phyloP scores from a whole-genome alignment of 2,113 vertebrate genomes.

The Grus americana region DNA sequence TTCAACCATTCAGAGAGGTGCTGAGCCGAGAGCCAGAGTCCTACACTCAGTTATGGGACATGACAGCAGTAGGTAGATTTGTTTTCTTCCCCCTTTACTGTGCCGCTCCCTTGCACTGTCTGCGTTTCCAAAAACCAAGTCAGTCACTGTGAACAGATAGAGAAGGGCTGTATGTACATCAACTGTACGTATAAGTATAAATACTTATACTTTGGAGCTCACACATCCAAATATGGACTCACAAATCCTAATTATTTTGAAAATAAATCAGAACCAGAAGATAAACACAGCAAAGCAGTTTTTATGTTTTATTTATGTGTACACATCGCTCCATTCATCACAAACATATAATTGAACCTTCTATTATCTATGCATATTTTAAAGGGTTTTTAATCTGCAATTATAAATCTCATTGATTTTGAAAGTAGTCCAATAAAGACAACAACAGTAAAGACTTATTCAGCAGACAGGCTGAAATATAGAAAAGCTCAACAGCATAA shows the following conservation, averaged over 20 bases:
- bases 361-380: slow-evolving; percentile 39
- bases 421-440: slow-evolving; percentile 12
- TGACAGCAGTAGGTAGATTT: fast-evolving
- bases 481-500: neutral
- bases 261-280: slow-evolving; percentile 19
- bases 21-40: neutral
- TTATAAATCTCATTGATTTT: slow-evolving; percentile 53
- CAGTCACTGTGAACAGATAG: neutral
- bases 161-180: fast-evolving
- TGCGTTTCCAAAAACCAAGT: neutral
- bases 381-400: slow-evolving; percentile 59
- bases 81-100: fast-evolving
- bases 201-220: neutral
- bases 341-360: slow-evolving; percentile 49
- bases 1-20: neutral
- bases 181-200: neutral
- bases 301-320: slow-evolving; percentile 56
- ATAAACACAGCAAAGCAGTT: slow-evolving; percentile 8
- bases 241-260: neutral
- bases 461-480: neutral
- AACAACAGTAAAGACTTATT: neutral
- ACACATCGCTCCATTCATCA: slow-evolving; percentile 3
- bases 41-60: fast-evolving
- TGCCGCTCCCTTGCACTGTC: neutral
- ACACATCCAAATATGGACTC: neutral